phyloP scores from a whole-genome alignment of 2,888 invertebrate species.

The Toxonevra muliebris region DNA sequence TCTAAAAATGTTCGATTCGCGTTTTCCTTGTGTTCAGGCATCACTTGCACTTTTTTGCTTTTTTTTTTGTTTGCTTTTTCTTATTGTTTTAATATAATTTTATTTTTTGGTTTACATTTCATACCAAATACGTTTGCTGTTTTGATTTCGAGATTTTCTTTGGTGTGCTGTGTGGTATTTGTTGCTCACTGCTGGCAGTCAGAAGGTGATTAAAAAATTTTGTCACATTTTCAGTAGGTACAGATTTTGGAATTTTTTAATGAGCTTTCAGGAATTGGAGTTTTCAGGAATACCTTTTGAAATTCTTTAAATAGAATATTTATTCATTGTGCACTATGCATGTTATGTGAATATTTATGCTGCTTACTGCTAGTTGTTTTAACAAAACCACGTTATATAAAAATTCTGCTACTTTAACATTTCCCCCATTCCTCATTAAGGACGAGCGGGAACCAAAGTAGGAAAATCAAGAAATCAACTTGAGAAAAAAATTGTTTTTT shows the following conservation, averaged over 20 bases:
- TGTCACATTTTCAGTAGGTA: constrained; percentile 60
- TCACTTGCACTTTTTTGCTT: constrained; percentile 56
- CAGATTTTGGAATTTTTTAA: constrained; percentile 63
- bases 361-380: no score
- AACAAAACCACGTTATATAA: no score
- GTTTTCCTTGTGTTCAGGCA: constrained; percentile 33
- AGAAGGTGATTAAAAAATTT: constrained; percentile 61
- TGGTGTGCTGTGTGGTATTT: not conserved
- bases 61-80: constrained; percentile 19
- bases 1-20: constrained; percentile 27
- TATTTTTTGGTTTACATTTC: not conserved
- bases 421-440: no score
- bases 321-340: constrained; percentile 17
- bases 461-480: no score
- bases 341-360: no score
- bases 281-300: constrained; percentile 13
- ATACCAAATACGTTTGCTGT: constrained; percentile 6
- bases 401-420: no score
- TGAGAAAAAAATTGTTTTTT: no score
- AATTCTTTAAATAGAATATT: constrained; percentile 25
- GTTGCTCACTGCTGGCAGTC: constrained; percentile 28
- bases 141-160: constrained; percentile 5
- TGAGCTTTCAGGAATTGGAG: constrained; percentile 49
- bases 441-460: no score
- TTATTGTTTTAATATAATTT: constrained; percentile 17